Evolutionary conservation across 2,797 vertebrate species (phyloP).

Genomic region (Pogoniulus pusillus): DNA sequence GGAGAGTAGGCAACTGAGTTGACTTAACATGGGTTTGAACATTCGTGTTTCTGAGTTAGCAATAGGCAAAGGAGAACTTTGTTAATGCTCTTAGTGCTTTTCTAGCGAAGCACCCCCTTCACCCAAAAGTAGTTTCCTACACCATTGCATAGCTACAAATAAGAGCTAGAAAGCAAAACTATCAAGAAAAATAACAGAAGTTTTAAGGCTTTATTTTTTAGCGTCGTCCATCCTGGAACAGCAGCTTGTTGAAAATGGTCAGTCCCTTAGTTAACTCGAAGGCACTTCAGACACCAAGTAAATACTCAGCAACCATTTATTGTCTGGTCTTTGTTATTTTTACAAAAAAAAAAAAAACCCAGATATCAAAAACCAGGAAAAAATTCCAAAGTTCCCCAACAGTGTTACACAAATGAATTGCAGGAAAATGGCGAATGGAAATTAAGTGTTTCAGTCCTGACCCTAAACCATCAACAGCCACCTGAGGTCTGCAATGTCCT

Average conservation of each 20-base stretch:
- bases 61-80: neutral
- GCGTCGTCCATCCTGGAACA: neutral
- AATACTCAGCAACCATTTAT: constrained; percentile 76
- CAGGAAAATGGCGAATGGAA: constrained; percentile 45
- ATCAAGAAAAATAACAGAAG: neutral
- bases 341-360: constrained; percentile 72
- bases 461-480: neutral
- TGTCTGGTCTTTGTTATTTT: constrained; percentile 71
- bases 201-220: neutral
- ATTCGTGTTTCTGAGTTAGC: neutral
- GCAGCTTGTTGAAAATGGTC: neutral
- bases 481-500: constrained; percentile 17
- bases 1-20: neutral
- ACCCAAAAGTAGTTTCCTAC: neutral
- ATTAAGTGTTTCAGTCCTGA: constrained; percentile 43
- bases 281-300: constrained; percentile 23
- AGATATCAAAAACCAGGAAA: constrained; percentile 79
- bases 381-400: constrained; percentile 66
- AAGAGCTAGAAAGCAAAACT: neutral
- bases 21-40: accelerated
- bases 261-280: neutral
- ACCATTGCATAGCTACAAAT: neutral
- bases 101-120: neutral
- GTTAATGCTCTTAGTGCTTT: neutral
- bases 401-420: constrained; percentile 59